Percentiles rank a stretch among this genome's conserved stretches.
phyloP scores from a whole-genome alignment of 2,797 vertebrate genomes.

The Varecia variegata region DNA sequence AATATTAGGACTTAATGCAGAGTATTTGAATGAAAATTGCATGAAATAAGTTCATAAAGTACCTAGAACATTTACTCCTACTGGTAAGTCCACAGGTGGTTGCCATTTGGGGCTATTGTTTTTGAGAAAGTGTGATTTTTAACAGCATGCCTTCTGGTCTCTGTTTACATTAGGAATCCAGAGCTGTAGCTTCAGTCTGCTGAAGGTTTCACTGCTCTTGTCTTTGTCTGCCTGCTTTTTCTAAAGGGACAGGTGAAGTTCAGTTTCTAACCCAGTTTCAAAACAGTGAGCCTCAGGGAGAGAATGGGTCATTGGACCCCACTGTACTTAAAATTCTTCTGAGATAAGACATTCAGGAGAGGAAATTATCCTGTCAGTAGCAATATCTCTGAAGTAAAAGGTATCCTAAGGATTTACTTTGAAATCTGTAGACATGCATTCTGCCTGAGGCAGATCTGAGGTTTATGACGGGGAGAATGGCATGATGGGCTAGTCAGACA shows the following conservation, averaged over 20 bases:
- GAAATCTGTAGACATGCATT: not conserved
- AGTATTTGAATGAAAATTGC: not conserved
- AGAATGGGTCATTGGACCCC: not conserved
- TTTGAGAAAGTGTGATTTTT: constrained; percentile 27
- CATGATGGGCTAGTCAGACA: not conserved
- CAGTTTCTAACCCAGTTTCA: not conserved
- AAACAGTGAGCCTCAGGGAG: not conserved
- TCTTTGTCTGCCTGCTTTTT: not conserved
- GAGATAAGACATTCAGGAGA: not conserved
- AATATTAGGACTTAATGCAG: not conserved
- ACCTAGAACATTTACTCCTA: not conserved
- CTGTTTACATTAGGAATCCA: constrained; percentile 19
- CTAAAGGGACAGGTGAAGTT: constrained; percentile 23
- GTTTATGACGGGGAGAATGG: not conserved
- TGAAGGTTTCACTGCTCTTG: not conserved
- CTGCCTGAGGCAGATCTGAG: not conserved
- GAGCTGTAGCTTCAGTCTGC: not conserved
- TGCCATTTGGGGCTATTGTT: constrained; percentile 12
- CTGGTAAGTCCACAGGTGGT: not conserved
- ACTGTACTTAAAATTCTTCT: constrained; percentile 51
- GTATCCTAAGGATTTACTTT: not conserved
- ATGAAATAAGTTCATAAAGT: not conserved
- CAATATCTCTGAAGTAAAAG: not conserved
- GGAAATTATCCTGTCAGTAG: constrained; percentile 6
- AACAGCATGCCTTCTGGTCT: not conserved